Percentiles rank a stretch among this genome's conserved stretches.
Conservation (phyloP, 2,113 vertebrate genomes). For the Syrrhaptes paradoxus region DNA sequence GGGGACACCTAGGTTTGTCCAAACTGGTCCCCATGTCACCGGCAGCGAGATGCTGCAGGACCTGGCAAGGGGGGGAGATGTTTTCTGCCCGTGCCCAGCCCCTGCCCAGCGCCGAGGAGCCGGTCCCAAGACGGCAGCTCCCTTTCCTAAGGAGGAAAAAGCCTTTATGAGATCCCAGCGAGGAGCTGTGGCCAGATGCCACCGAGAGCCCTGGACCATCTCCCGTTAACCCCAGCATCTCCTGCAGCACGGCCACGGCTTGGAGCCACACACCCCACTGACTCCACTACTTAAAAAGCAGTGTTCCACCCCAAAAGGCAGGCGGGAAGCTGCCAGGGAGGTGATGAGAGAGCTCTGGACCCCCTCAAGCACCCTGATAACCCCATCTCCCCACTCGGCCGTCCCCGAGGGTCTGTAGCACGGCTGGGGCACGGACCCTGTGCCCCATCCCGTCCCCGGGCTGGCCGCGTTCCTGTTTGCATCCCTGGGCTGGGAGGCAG, state of each 20-base stretch:
- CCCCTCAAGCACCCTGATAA: background rate
- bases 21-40: background rate
- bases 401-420: rapidly evolving
- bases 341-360: background rate
- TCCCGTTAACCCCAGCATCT: background rate
- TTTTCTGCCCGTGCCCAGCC: background rate
- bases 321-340: rapidly evolving
- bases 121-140: background rate
- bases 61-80: background rate
- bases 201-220: background rate
- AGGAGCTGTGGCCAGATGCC: background rate
- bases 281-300: background rate
- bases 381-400: rapidly evolving
- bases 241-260: rapidly evolving
- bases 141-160: conserved; percentile 61
- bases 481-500: background rate
- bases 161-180: conserved; percentile 24
- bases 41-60: background rate
- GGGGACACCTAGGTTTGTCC: background rate
- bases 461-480: background rate
- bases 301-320: background rate
- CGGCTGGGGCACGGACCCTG: rapidly evolving
- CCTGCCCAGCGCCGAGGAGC: background rate
- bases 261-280: background rate
- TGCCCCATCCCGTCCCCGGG: background rate